A percentile compares a stretch with the other conserved stretches of the same genome.
Conservation (phyloP, 2,797 vertebrate species). For the Halcyon smyrnensis region DNA sequence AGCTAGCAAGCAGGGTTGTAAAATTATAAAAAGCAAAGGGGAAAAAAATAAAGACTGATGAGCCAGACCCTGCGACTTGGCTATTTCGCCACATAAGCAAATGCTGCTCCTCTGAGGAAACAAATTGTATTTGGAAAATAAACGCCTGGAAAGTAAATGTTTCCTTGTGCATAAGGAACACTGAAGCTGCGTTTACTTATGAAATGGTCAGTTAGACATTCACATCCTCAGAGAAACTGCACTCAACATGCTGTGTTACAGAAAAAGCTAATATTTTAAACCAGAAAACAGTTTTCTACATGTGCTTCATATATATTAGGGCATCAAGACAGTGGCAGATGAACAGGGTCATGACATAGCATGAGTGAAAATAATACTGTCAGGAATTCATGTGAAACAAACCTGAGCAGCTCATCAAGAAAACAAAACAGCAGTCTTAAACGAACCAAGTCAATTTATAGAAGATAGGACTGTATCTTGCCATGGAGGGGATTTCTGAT, state of each 20-base stretch:
- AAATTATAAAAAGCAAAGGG: not conserved
- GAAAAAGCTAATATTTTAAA: not conserved
- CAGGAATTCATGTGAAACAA: not conserved
- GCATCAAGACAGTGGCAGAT: not conserved
- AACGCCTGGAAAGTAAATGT: not conserved
- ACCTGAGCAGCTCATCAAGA: not conserved
- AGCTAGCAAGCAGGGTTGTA: not conserved
- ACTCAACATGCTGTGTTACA: not conserved
- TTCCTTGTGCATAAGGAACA: not conserved
- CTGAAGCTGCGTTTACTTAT: not conserved
- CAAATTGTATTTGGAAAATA: not conserved
- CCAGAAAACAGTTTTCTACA: not conserved
- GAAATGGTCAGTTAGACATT: not conserved
- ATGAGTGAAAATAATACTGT: not conserved
- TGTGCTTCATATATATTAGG: not conserved
- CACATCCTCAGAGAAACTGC: not conserved
- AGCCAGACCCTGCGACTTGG: not conserved
- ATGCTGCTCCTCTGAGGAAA: not conserved
- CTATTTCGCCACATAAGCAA: not conserved
- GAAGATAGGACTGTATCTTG: not conserved
- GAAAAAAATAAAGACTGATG: not conserved
- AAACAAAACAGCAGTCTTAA: not conserved
- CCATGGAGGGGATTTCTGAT: not conserved
- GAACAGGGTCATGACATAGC: not conserved
- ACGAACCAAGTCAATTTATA: not conserved